These are phyloP conservation scores for Drosophila orosa DNA, from an alignment of 1,140 invertebrate species.

Conservation along the genomic window DNA sequence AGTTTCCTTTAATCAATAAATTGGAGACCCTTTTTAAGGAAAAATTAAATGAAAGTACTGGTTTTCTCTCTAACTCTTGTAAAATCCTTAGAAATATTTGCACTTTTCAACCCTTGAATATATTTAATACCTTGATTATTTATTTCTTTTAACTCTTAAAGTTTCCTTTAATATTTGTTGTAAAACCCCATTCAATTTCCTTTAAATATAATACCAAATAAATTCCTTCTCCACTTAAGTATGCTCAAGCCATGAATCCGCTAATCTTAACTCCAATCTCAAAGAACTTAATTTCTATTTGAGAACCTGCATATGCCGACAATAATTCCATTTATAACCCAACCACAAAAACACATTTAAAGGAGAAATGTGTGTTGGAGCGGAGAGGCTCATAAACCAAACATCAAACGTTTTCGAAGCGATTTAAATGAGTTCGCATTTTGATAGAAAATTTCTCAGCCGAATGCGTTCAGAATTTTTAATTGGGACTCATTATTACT, in stretches of 20 bases:
- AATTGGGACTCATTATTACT: conserved; percentile 6
- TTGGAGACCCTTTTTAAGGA: too few relatives aligned
- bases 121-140: not conserved
- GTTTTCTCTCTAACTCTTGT: too few relatives aligned
- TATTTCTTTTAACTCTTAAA: not conserved
- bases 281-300: conserved; percentile 13
- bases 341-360: conserved; percentile 22
- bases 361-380: conserved; percentile 43
- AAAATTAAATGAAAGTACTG: too few relatives aligned
- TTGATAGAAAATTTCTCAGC: conserved; percentile 70
- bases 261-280: conserved; percentile 26
- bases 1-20: too few relatives aligned
- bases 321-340: conserved; percentile 33
- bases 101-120: too few relatives aligned
- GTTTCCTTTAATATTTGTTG: not conserved
- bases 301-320: conserved; percentile 37
- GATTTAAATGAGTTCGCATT: conserved; percentile 76
- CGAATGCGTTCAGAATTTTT: conserved; percentile 51
- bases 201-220: not conserved
- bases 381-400: conserved; percentile 67
- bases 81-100: too few relatives aligned
- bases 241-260: conserved; percentile 18
- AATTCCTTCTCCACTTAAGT: not conserved
- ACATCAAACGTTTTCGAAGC: conserved; percentile 68
- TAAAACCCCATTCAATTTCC: not conserved